Percentiles rank a stretch among this genome's conserved stretches.
These are phyloP conservation scores for Lagorchestes hirsutus DNA, from an alignment of 2,797 vertebrate genomes.

Conservation along the genomic window DNA sequence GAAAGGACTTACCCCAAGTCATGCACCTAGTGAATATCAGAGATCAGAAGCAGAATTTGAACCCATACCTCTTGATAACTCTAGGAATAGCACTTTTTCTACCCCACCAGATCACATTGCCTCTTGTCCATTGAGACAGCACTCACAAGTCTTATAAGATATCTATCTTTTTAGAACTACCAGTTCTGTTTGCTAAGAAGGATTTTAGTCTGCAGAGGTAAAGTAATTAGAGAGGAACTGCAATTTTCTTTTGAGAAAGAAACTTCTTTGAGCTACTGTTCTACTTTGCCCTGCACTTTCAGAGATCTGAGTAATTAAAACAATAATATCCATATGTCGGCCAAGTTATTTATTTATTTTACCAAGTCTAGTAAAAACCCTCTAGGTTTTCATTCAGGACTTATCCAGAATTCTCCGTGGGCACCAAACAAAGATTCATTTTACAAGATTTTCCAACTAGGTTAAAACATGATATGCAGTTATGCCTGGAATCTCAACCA, in stretches of 20 bases:
- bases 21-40: neutral
- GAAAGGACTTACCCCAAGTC: neutral
- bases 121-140: neutral
- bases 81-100: neutral
- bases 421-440: constrained; percentile 65
- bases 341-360: neutral
- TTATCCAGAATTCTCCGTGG: constrained; percentile 54
- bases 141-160: neutral
- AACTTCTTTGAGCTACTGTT: neutral
- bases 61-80: neutral
- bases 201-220: neutral
- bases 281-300: neutral
- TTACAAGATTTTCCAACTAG: constrained; percentile 58
- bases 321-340: neutral
- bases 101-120: neutral
- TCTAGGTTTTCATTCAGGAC: neutral
- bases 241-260: neutral
- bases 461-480: constrained; percentile 70
- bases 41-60: neutral
- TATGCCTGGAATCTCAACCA: constrained; percentile 65
- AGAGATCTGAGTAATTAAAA: constrained; percentile 30
- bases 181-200: neutral
- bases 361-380: constrained; percentile 10
- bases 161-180: neutral
- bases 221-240: neutral